Conservation (phyloP, 1,140 invertebrate species). For the Sarcophaga peregrina region DNA sequence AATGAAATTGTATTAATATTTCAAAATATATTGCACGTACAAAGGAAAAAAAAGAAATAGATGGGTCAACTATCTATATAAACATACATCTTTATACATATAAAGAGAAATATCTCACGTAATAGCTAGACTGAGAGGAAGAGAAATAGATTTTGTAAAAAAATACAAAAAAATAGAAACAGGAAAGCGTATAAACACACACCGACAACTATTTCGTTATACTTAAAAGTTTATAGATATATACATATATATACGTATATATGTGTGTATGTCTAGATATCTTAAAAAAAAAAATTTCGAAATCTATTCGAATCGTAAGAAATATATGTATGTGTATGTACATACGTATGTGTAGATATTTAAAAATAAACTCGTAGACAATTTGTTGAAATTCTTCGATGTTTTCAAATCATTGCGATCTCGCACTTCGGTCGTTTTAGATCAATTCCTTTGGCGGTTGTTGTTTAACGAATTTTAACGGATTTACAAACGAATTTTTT, state of each 20-base stretch:
- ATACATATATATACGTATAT: not conserved
- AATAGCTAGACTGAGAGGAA: not conserved
- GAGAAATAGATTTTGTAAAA: not conserved
- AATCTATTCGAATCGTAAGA: slow-evolving; percentile 58
- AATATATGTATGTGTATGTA: not conserved
- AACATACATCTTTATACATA: not conserved
- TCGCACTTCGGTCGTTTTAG: slow-evolving; percentile 65
- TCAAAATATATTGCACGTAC: too few species aligned
- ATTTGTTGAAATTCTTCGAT: slow-evolving; percentile 49
- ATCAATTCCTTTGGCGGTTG: slow-evolving; percentile 49
- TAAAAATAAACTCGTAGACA: slow-evolving; percentile 60
- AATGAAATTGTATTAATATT: too few species aligned
- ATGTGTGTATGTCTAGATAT: not conserved
- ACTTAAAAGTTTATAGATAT: too few species aligned
- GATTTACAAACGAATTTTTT: slow-evolving; percentile 26
- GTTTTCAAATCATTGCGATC: slow-evolving; percentile 59
- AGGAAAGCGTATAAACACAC: not conserved
- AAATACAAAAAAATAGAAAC: not conserved
- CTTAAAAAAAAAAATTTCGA: slow-evolving; percentile 55
- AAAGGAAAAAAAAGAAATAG: too few species aligned
- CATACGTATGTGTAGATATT: slow-evolving; percentile 48
- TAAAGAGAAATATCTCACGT: not conserved
- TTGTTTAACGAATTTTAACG: slow-evolving; percentile 38
- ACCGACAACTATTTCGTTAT: not conserved
- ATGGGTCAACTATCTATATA: too few species aligned